Conservation (phyloP, 2,888 invertebrate species). For the Salticus scenicus region DNA sequence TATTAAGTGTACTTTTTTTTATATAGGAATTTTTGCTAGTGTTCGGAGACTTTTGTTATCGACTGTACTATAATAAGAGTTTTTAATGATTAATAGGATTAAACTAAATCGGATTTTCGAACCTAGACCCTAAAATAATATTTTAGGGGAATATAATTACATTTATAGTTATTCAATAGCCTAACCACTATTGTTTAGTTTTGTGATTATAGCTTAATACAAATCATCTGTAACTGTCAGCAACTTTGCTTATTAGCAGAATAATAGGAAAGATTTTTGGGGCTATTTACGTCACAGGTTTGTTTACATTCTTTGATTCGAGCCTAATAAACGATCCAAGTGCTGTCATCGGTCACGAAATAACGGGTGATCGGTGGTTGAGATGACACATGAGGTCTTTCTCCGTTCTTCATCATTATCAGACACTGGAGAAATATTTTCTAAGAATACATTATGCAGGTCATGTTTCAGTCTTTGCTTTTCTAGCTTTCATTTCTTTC, state of each 20-base stretch:
- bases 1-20: too few species aligned
- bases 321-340: constrained; percentile 60
- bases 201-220: too few species aligned
- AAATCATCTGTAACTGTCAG: not conserved
- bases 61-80: too few species aligned
- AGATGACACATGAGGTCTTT: constrained; percentile 47
- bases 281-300: constrained; percentile 51
- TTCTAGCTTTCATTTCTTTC: not conserved
- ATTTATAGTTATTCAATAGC: too few species aligned
- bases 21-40: too few species aligned
- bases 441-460: not conserved
- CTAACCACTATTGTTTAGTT: too few species aligned
- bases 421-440: not conserved
- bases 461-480: not conserved
- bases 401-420: constrained; percentile 60
- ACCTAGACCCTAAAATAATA: too few species aligned
- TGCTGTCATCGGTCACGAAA: constrained; percentile 51
- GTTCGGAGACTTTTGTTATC: too few species aligned
- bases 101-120: too few species aligned
- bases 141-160: too few species aligned
- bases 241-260: not conserved
- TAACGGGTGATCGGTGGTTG: constrained; percentile 48
- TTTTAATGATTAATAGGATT: too few species aligned
- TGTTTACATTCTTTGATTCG: constrained; percentile 50
- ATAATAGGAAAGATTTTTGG: not conserved